Evolutionary conservation across 2,888 invertebrate genomes (phyloP).

Genomic region (Shargacucullia verbasci): DNA sequence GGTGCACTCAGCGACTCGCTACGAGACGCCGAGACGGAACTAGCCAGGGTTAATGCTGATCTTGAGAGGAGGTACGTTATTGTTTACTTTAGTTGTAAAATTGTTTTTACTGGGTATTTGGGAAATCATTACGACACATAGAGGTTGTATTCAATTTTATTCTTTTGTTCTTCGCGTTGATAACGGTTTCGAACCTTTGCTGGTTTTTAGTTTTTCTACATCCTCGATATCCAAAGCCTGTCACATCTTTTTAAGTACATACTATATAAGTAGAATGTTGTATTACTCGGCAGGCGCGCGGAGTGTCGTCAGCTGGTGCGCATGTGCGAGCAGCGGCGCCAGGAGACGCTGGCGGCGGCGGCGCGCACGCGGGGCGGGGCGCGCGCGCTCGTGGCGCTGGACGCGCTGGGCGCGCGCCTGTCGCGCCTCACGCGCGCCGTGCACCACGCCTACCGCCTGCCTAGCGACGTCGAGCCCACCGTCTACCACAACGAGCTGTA

Average conservation of each 20-base stretch:
- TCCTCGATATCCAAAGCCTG: no score
- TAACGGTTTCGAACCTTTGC: no score
- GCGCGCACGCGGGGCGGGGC: conserved; percentile 84
- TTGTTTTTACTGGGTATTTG: no score
- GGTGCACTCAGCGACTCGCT: conserved; percentile 93
- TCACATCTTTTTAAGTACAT: not conserved
- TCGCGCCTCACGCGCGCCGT: conserved; percentile 89
- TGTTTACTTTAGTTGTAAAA: no score
- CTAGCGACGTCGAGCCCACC: conserved; percentile 93
- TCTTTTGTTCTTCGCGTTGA: no score
- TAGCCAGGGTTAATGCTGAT: conserved; percentile 76
- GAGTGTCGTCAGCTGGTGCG: conserved; percentile 94
- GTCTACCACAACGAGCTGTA: conserved; percentile 92
- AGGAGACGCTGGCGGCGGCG: conserved; percentile 74
- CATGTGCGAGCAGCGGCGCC: conserved; percentile 94
- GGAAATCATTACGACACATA: no score
- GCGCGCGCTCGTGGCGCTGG: conserved; percentile 83
- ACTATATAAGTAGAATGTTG: not conserved
- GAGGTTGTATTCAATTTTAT: no score
- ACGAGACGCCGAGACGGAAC: conserved; percentile 93
- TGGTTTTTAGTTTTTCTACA: no score
- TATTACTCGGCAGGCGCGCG: conserved; percentile 87
- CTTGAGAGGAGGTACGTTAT: conserved; percentile 76
- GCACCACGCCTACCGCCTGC: conserved; percentile 92
- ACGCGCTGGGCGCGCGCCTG: conserved; percentile 86